phyloP scores from a whole-genome alignment of 2,797 vertebrate genomes.

The Tangara arthus region DNA sequence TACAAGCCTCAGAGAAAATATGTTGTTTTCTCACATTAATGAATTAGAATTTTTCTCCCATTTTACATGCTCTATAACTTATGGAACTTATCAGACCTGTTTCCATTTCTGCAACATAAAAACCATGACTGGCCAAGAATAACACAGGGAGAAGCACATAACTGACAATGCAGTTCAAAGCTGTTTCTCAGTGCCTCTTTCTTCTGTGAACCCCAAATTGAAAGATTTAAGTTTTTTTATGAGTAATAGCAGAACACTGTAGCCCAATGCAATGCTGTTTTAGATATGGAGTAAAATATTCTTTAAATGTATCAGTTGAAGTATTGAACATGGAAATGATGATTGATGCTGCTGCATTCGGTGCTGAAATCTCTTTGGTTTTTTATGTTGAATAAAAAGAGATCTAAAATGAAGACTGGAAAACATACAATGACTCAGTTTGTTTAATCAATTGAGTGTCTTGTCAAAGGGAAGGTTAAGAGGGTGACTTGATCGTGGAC shows the following conservation, averaged over 20 bases:
- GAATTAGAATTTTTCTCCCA: background rate
- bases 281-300: background rate
- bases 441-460: background rate
- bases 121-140: background rate
- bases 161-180: background rate
- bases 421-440: background rate
- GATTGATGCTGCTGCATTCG: background rate
- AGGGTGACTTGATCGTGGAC: background rate
- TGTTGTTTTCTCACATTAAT: background rate
- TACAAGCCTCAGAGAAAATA: background rate
- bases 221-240: background rate
- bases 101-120: background rate
- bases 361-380: background rate
- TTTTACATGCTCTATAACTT: background rate
- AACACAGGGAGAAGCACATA: background rate
- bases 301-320: background rate
- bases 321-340: background rate
- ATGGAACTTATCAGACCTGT: background rate
- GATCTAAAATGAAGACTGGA: background rate
- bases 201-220: background rate
- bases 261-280: background rate
- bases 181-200: background rate
- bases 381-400: background rate
- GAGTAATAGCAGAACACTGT: background rate
- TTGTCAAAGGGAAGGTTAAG: conserved; percentile 16